Conservation (phyloP, 2,113 vertebrate species). For the Sapayoa aenigma region DNA sequence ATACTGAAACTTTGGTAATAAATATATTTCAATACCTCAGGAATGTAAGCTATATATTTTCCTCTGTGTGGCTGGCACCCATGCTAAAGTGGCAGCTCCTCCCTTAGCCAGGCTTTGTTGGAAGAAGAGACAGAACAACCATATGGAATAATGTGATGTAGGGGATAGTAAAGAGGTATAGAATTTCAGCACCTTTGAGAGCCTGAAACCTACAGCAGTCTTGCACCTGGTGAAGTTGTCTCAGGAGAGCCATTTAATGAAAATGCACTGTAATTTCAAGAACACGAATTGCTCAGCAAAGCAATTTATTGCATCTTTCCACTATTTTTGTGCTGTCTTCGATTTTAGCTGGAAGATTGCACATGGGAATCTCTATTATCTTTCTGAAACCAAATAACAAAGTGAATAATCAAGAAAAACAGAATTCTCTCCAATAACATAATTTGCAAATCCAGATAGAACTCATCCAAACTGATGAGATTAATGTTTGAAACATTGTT, state of each 20-base stretch:
- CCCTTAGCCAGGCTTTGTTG: background rate
- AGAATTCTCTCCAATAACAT: background rate
- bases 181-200: background rate
- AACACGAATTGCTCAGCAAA: background rate
- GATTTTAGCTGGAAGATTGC: background rate
- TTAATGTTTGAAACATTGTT: background rate
- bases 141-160: background rate
- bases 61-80: background rate
- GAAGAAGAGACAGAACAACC: background rate
- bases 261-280: background rate
- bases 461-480: background rate
- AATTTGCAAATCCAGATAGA: background rate
- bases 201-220: conserved; percentile 1
- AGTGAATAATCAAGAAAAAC: background rate
- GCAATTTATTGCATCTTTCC: background rate
- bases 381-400: background rate
- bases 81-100: background rate
- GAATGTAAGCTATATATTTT: background rate
- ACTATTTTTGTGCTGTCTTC: background rate
- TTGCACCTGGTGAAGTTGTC: background rate
- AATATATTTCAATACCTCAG: background rate
- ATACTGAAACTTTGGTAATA: background rate
- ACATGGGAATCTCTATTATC: background rate
- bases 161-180: conserved; percentile 13
- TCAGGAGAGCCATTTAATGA: background rate